phyloP scores from a whole-genome alignment of 2,888 invertebrate species.

The Machimus atricapillus region DNA sequence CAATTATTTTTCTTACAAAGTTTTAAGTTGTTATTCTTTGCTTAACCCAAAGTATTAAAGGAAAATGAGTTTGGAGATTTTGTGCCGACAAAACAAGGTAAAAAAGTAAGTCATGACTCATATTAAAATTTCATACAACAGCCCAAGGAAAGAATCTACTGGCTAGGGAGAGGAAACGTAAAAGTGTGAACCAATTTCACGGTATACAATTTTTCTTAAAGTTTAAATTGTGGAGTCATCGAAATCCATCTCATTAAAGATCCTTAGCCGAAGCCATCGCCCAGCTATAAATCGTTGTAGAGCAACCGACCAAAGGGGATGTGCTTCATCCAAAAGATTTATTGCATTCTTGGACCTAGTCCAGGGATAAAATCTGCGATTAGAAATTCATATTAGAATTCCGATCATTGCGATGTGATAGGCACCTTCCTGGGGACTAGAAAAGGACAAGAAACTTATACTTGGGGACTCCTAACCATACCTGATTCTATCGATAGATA shows the following conservation, averaged over 20 bases:
- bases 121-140: conserved; percentile 25
- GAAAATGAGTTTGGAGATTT: conserved; percentile 14
- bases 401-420: conserved; percentile 18
- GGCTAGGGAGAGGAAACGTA: not conserved
- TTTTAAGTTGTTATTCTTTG: not conserved
- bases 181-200: conserved; percentile 38
- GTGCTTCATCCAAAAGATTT: conserved; percentile 36
- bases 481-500: not conserved
- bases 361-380: conserved; percentile 36
- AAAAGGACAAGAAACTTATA: not conserved
- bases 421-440: not conserved
- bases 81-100: conserved; percentile 14
- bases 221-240: conserved; percentile 39
- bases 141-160: not conserved
- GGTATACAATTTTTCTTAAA: conserved; percentile 33
- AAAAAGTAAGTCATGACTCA: conserved; percentile 6
- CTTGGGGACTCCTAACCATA: not conserved
- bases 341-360: conserved; percentile 35
- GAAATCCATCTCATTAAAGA: conserved; percentile 35
- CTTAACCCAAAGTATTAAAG: not conserved
- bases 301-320: not conserved
- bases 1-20: not conserved
- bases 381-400: conserved; percentile 40
- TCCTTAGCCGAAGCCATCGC: not conserved
- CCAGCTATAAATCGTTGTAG: not conserved